Base-by-base conservation (phyloP, 2,113 vertebrate species). In the Xerus inauris region DNA sequence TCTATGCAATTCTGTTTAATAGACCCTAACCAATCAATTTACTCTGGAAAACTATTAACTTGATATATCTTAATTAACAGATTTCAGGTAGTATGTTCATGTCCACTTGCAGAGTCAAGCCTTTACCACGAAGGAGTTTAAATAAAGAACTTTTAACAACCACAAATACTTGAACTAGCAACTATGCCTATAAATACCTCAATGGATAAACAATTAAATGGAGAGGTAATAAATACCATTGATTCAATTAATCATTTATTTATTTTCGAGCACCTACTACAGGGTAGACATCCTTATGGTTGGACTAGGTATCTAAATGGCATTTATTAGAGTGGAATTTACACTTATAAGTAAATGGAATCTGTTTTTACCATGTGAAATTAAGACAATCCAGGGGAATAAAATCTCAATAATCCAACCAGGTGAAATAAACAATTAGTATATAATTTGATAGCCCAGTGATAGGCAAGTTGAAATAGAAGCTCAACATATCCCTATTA, bases 281-380 rank as follows among this genome's bases (percentile, higher is more conserved):
- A 35, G 73, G 45, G 49, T 4, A 72, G 69, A 32, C 38, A 87
- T 45, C 91, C 19, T 67, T 95, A 71, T 82, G 45, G 20, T n/a
- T 80, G 17, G 62, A 89, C 51, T 87, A 19, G 47, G 30, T 67
- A 80, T 54, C 72, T 94, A 93, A 40, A 51, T 22, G 47, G 32
- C 20, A 91, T 69, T 79, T n/a, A 80, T 65, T 88, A 79, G 6
- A 93, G 49, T 62, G 62, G 1, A 95, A 91, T 91, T 59, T 65
- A 79, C 42, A 83, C 42, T 87, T 87, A 73, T 77, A 96, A 95
- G n/a, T 79, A 97, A 96, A 83, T 19, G 38, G 47, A 47, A 84
- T 35, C 59, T 65, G 10, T 65, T 65, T 83, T 65, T 47, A 47
- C 42, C 35, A 75, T 62, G 19, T n/a, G 1, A 40, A 86, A 93